Evolutionary conservation across 2,888 invertebrate genomes (phyloP), one percentile per base, ranked within the genome.

Genomic region (Pediacus dermestoides): DNA sequence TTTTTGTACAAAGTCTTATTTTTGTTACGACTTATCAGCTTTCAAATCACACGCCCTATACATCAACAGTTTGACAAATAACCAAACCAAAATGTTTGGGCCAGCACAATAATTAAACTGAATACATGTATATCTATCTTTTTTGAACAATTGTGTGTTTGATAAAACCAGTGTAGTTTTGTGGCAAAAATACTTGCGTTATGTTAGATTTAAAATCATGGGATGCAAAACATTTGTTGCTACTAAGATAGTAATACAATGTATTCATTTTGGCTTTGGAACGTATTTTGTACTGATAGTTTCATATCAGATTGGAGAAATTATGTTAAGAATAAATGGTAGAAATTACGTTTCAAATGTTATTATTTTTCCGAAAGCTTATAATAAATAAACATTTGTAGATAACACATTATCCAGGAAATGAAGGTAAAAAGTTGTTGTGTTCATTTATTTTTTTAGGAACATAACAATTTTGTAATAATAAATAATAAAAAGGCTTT

Each of bases 1-100:
- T 67, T 68, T 64, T 67, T 69, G 68, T 69, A 68, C 67, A 68
- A 66, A 68, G 65, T 63, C 63, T 61, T 58, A 55, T 53, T 60
- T 60, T 61, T 57, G 53, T 56, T 57, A 57, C 49, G 38, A 53
- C 42, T 49, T 53, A 46, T 52, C 53, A 47, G 56, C 55, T 58
- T 55, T 52, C 10, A 28, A 28, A 52, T 46, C 53, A n/a, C 53
- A 58, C 53, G 44, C 52, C 52, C 42, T 45, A 42, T 53, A 36
- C 36, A 16, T 16, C 25, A 37, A 23, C 23, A 13, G 27, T 22
- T 33, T 38, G 32, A 32, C 12, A 33, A 38, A n/a, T n/a, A n/a
- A n/a, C n/a, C n/a, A n/a, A n/a, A n/a, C n/a, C n/a, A n/a, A n/a
- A 38, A 13, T 38, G 38, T 35, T 40, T 37, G 16, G 26, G 16